Percentiles rank a stretch among this genome's conserved stretches.
These are phyloP conservation scores for Pygoscelis antarcticus DNA, from an alignment of 2,113 vertebrate species.

Conservation along the genomic window DNA sequence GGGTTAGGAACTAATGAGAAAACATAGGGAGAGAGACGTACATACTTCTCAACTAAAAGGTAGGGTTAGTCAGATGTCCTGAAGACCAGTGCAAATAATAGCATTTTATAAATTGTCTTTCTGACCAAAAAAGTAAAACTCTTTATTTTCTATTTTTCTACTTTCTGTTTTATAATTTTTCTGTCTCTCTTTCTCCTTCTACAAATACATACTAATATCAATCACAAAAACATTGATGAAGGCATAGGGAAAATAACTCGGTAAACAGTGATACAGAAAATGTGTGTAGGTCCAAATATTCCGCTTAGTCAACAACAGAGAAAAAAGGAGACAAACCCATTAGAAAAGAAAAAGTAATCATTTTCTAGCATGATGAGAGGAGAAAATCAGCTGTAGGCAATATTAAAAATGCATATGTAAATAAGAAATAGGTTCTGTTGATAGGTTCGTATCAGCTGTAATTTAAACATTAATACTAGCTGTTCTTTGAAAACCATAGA, in stretches of 20 bases:
- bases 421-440: not conserved
- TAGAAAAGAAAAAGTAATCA: not conserved
- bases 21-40: not conserved
- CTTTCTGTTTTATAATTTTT: not conserved
- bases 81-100: not conserved
- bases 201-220: not conserved
- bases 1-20: not conserved
- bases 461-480: not conserved
- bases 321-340: not conserved
- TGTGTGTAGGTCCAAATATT: not conserved
- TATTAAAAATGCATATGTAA: not conserved
- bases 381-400: not conserved
- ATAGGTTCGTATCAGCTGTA: not conserved
- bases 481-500: not conserved
- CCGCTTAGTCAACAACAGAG: not conserved
- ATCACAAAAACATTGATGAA: not conserved
- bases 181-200: not conserved
- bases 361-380: not conserved
- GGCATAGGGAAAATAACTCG: not conserved
- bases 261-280: not conserved
- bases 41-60: not conserved
- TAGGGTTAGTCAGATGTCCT: not conserved
- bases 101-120: not conserved
- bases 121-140: not conserved
- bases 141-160: not conserved